Evolutionary conservation across 2,797 vertebrate species (phyloP).

Genomic region (Melanotaenia nigrans): DNA sequence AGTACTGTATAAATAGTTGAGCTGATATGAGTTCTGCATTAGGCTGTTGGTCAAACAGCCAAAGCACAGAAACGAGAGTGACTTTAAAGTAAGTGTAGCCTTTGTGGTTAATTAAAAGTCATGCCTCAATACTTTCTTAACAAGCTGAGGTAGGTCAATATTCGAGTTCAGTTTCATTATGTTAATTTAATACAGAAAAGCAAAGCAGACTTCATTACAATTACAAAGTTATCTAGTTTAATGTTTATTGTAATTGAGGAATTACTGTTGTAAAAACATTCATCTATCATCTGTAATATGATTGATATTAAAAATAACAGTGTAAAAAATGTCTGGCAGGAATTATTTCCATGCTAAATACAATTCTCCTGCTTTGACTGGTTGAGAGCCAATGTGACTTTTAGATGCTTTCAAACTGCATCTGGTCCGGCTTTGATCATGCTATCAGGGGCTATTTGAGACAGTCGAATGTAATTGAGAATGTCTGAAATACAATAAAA

Average conservation of each 20-base stretch:
- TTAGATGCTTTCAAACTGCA: conserved; percentile 2
- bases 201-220: not conserved
- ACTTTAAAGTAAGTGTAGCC: not conserved
- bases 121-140: not conserved
- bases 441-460: conserved; percentile 8
- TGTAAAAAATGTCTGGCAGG: not conserved
- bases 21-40: not conserved
- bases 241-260: no score
- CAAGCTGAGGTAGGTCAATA: not conserved
- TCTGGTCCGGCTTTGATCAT: conserved; percentile 20
- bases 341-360: not conserved
- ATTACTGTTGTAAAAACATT: not conserved
- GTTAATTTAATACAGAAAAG: no score
- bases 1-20: no score
- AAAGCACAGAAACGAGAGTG: not conserved
- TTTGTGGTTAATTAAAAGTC: no score
- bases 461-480: conserved; percentile 22
- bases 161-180: not conserved
- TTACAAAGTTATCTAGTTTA: not conserved
- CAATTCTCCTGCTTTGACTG: not conserved
- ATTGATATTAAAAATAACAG: not conserved
- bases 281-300: not conserved
- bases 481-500: conserved; percentile 19
- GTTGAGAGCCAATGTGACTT: not conserved
- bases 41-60: not conserved